A percentile compares a stretch with the other conserved stretches of the same genome.
phyloP scores from a whole-genome alignment of 2,113 vertebrate species.

The Quiscalus mexicanus region DNA sequence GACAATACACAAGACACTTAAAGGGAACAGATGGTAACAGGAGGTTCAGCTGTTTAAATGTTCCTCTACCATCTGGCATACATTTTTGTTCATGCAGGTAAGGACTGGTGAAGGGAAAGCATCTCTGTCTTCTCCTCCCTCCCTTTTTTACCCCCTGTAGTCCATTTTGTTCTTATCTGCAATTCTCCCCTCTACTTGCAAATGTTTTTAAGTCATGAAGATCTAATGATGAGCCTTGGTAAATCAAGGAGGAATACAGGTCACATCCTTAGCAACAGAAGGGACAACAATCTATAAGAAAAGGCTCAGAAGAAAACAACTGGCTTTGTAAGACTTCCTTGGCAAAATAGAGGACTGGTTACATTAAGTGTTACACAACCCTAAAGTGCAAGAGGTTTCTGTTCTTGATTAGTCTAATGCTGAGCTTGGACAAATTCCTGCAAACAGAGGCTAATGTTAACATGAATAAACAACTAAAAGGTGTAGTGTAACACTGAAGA shows the following conservation, averaged over 20 bases:
- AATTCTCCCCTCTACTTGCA: not conserved
- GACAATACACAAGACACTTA: not conserved
- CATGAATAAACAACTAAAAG: not conserved
- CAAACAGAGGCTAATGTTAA: not conserved
- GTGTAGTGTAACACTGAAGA: not conserved
- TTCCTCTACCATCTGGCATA: not conserved
- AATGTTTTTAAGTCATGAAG: not conserved
- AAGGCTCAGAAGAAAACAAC: not conserved
- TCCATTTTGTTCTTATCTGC: not conserved
- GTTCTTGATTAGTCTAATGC: not conserved
- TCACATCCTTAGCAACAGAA: not conserved
- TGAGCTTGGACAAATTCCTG: not conserved
- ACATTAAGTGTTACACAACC: not conserved
- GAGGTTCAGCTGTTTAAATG: not conserved
- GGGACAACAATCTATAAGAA: not conserved
- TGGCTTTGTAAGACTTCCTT: not conserved
- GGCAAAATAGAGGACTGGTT: not conserved
- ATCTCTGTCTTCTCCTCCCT: not conserved
- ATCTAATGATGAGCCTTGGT: not conserved
- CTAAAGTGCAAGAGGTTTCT: not conserved
- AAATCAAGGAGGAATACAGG: not conserved
- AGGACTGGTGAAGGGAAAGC: not conserved
- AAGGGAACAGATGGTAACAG: not conserved
- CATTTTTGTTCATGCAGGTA: not conserved
- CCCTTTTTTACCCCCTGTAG: accelerated